phyloP scores from a whole-genome alignment of 2,797 vertebrate species.

The Peromyscus aztecus region DNA sequence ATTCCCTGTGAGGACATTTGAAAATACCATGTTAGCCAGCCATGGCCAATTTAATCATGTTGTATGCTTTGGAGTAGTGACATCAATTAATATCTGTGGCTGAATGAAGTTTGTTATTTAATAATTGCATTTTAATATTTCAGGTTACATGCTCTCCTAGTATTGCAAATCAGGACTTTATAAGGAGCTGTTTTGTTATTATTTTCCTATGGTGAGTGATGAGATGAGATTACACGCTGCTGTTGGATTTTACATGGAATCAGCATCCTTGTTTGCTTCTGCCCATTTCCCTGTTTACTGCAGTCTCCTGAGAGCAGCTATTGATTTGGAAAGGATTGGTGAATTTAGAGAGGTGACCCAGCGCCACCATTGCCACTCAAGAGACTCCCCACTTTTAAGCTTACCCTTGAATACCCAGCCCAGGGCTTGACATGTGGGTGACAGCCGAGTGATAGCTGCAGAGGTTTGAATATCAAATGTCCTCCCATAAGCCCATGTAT shows the following conservation, averaged over 20 bases:
- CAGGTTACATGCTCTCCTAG: constrained; percentile 82
- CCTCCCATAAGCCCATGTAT: background rate
- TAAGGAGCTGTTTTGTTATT: constrained; percentile 78
- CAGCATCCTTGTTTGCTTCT: constrained; percentile 59
- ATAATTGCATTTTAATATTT: constrained; percentile 84
- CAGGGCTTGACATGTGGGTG: background rate
- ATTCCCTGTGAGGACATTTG: constrained; percentile 72
- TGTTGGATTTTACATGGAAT: constrained; percentile 63
- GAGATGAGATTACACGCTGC: constrained; percentile 79
- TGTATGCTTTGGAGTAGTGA: constrained; percentile 79
- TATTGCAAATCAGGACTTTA: constrained; percentile 80
- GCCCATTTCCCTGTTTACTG: background rate
- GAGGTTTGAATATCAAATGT: background rate
- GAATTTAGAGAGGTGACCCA: background rate
- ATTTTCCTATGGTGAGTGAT: constrained; percentile 75
- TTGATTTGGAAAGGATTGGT: background rate
- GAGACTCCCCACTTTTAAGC: background rate
- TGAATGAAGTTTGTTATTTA: constrained; percentile 82
- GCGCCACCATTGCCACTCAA: background rate
- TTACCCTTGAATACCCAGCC: background rate
- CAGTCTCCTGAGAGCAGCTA: background rate
- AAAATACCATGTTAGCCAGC: constrained; percentile 73
- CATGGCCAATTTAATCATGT: constrained; percentile 84
- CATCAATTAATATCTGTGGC: constrained; percentile 81
- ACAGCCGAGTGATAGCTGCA: background rate